These are phyloP conservation scores for Myoxocephalus aenaeus DNA, from an alignment of 2,797 vertebrate genomes.

Conservation along the genomic window DNA sequence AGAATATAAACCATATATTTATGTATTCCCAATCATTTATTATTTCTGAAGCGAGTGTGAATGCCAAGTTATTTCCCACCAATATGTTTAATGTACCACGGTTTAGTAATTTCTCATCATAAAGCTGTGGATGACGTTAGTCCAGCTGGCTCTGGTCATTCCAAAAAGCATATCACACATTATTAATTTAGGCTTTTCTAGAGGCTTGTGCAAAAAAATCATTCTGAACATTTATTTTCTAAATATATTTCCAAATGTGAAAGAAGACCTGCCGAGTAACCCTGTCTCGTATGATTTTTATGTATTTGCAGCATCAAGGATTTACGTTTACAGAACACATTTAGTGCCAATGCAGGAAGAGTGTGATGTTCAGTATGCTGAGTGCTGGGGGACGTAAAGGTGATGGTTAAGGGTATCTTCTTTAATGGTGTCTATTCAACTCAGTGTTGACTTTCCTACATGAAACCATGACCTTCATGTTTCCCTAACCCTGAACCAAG, in stretches of 20 bases:
- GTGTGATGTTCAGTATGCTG: neutral
- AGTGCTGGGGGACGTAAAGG: neutral
- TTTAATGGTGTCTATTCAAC: neutral
- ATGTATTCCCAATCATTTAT: slow-evolving; percentile 2
- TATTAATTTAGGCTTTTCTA: slow-evolving; percentile 3
- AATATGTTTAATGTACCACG: slow-evolving; percentile 19
- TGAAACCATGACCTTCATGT: neutral
- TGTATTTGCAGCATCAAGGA: neutral
- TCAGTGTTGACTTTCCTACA: neutral
- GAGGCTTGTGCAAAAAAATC: neutral
- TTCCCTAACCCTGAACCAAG: neutral
- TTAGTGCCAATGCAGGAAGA: neutral
- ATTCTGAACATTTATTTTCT: neutral
- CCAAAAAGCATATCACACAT: slow-evolving; percentile 9
- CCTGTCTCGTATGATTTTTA: neutral
- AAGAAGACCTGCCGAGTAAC: neutral
- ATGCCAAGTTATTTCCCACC: slow-evolving; percentile 23
- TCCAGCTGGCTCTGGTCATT: slow-evolving; percentile 23
- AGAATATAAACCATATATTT: slow-evolving; percentile 13
- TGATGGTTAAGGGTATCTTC: neutral
- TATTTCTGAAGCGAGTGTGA: neutral
- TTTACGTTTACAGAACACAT: neutral
- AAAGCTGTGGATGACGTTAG: slow-evolving; percentile 15
- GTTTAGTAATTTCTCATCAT: slow-evolving; percentile 17
- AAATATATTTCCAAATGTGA: neutral